Percentiles rank a stretch among this genome's conserved stretches.
These are phyloP conservation scores for Cataglyphis livida DNA, from an alignment of 2,888 invertebrate species.

Conservation along the genomic window DNA sequence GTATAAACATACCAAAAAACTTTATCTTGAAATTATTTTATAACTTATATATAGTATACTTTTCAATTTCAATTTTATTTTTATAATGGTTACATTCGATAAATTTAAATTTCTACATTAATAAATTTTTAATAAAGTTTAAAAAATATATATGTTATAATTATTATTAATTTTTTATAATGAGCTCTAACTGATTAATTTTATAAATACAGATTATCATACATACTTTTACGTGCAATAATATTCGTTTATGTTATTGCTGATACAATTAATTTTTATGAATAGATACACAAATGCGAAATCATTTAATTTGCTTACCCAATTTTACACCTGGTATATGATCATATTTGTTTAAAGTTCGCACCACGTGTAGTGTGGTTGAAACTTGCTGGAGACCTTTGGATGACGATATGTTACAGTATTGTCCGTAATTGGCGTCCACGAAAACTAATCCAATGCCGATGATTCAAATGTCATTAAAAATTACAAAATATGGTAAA, in stretches of 20 bases:
- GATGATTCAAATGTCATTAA: neutral
- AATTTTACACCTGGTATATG: conserved; percentile 84
- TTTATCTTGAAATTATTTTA: neutral
- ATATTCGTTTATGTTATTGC: neutral
- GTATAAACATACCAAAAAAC: neutral
- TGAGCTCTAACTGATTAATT: neutral
- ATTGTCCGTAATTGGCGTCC: conserved; percentile 83
- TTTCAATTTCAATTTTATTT: neutral
- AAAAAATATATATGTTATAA: neutral
- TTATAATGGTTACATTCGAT: neutral
- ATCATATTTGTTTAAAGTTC: conserved; percentile 83
- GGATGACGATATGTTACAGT: conserved; percentile 83
- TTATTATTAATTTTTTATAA: neutral
- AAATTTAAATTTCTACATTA: neutral
- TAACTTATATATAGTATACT: neutral
- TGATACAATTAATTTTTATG: neutral
- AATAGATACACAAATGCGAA: neutral
- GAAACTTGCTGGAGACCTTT: conserved; percentile 84
- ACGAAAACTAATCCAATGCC: conserved; percentile 80
- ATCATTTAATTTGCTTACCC: conserved; percentile 76
- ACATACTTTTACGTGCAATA: neutral
- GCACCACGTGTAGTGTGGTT: conserved; percentile 83
- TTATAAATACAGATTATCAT: neutral
- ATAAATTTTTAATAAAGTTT: neutral
- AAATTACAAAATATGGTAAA: neutral